phyloP scores from a whole-genome alignment of 2,888 invertebrate genomes.

The Homarus gammarus region DNA sequence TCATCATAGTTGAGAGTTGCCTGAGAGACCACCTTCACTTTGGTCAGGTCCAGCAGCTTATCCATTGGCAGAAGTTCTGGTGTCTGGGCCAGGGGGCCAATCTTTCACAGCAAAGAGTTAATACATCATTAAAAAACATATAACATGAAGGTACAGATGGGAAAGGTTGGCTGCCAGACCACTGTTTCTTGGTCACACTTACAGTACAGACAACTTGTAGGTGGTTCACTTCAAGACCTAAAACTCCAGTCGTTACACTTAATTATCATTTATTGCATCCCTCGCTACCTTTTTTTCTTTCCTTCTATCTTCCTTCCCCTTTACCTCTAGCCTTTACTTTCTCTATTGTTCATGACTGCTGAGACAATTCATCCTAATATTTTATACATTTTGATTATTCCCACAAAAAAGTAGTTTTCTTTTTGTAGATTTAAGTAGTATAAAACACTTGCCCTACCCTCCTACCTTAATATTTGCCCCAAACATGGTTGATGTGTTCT shows the following conservation, averaged over 20 bases:
- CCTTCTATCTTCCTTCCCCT: too few relatives aligned
- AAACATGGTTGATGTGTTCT: slow-evolving; percentile 57
- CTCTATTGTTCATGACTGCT: too few relatives aligned
- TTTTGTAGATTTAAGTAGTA: too few relatives aligned
- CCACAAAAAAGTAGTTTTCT: too few relatives aligned
- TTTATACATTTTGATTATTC: background rate
- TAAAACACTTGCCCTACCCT: too few relatives aligned
- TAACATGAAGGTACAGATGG: too few relatives aligned
- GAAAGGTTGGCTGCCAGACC: background rate
- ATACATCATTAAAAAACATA: slow-evolving; percentile 13
- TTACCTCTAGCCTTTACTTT: too few relatives aligned
- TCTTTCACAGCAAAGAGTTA: slow-evolving; percentile 15
- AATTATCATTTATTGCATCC: too few relatives aligned
- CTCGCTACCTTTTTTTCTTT: too few relatives aligned
- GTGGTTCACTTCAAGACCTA: background rate
- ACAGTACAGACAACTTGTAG: background rate
- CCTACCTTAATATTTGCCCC: slow-evolving; percentile 73
- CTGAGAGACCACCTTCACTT: slow-evolving; percentile 36
- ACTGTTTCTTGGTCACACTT: background rate
- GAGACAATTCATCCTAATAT: background rate
- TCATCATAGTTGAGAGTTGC: slow-evolving; percentile 59
- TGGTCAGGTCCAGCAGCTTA: slow-evolving; percentile 47
- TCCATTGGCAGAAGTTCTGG: slow-evolving; percentile 5
- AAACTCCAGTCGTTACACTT: too few relatives aligned
- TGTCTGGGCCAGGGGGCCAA: slow-evolving; percentile 11